phyloP scores from a whole-genome alignment of 2,888 invertebrate genomes.

The Heliothis peltigera region DNA sequence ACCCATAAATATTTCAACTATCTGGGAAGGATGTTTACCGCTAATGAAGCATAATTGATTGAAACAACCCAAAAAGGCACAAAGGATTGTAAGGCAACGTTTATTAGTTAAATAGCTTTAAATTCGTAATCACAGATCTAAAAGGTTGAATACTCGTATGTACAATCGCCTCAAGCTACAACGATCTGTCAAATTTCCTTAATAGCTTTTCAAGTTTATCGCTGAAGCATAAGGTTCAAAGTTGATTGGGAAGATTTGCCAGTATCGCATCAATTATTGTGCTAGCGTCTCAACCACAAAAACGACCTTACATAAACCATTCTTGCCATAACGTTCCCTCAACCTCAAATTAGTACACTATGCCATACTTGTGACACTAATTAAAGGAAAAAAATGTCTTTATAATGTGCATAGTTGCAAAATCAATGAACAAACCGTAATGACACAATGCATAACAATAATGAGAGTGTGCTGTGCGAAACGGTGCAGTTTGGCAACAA shows the following conservation, averaged over 20 bases:
- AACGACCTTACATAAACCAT: slow-evolving; percentile 21
- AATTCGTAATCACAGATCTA: not conserved
- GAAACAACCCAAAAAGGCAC: slow-evolving; percentile 14
- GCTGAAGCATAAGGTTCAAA: too few species aligned
- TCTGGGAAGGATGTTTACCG: slow-evolving; percentile 1
- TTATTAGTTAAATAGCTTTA: slow-evolving; percentile 14
- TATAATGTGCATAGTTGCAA: slow-evolving; percentile 61
- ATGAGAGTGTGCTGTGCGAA: slow-evolving; percentile 73
- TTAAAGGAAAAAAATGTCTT: slow-evolving; percentile 55
- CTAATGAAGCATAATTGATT: slow-evolving; percentile 22
- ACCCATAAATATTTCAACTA: not conserved
- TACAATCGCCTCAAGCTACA: too few species aligned
- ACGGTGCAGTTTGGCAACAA: slow-evolving; percentile 64
- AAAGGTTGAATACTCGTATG: not conserved
- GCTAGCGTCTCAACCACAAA: slow-evolving; percentile 7
- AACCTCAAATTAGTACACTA: slow-evolving; percentile 30
- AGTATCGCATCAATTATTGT: too few species aligned
- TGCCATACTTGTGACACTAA: slow-evolving; percentile 57
- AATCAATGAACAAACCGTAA: slow-evolving; percentile 69
- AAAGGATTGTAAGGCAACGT: not conserved
- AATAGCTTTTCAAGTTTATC: too few species aligned
- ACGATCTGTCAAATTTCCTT: too few species aligned
- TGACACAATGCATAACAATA: slow-evolving; percentile 74
- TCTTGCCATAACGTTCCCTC: slow-evolving; percentile 17
- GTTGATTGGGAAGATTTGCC: too few species aligned